phyloP scores from a whole-genome alignment of 2,113 vertebrate species.

The Anoura caudifer region DNA sequence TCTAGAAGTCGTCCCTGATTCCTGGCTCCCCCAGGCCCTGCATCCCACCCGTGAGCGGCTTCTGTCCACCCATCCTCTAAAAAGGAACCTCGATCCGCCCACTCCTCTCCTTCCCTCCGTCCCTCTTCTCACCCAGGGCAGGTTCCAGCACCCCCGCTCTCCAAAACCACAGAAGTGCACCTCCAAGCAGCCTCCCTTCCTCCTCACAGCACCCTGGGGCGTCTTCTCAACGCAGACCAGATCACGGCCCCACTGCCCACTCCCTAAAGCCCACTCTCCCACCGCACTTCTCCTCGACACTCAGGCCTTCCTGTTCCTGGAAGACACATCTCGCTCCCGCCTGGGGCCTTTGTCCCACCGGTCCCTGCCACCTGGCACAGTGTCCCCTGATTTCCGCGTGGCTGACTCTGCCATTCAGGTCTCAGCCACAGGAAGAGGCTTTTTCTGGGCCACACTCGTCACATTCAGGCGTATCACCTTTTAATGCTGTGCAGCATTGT shows the following conservation, averaged over 20 bases:
- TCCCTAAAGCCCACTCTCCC: not conserved
- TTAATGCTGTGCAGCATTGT: not conserved
- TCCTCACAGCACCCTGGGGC: not conserved
- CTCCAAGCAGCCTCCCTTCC: too few species aligned
- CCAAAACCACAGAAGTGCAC: not conserved
- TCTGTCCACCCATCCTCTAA: not conserved
- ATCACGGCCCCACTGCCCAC: not conserved
- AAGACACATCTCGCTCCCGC: not conserved
- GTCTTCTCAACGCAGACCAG: not conserved
- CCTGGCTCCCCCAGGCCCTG: not conserved
- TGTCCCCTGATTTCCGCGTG: not conserved
- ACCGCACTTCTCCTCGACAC: not conserved
- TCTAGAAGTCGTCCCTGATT: not conserved
- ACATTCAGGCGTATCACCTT: not conserved
- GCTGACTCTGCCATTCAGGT: not conserved
- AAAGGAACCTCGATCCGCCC: not conserved
- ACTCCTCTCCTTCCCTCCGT: not conserved
- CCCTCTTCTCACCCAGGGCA: not conserved
- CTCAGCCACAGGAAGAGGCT: not conserved
- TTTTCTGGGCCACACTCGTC: not conserved
- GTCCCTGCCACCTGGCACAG: not conserved
- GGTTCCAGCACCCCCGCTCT: not conserved
- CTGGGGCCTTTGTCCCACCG: not conserved
- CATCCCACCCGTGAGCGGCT: not conserved
- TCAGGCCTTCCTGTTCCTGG: not conserved